A percentile compares a stretch with the other conserved stretches of the same genome.
phyloP scores from a whole-genome alignment of 1,140 invertebrate genomes.

The Xylocopa sonorina region DNA sequence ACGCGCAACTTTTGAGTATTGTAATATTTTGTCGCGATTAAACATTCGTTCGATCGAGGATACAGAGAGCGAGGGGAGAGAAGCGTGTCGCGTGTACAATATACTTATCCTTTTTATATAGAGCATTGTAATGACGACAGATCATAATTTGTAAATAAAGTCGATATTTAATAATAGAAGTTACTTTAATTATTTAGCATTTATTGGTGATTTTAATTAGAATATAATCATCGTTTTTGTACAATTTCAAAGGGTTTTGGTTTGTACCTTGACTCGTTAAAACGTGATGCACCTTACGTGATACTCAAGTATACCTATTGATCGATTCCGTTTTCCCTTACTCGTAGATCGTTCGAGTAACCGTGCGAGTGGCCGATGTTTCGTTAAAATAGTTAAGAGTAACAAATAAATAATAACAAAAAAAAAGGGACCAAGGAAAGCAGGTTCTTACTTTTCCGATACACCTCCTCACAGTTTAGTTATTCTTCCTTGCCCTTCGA shows the following conservation, averaged over 20 bases:
- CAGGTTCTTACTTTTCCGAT: conserved; percentile 57
- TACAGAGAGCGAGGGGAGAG: conserved; percentile 51
- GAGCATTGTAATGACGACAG: conserved; percentile 61
- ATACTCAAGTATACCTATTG: conserved; percentile 40
- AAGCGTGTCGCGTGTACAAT: conserved; percentile 64
- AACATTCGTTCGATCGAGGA: conserved; percentile 30
- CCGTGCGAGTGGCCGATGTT: conserved; percentile 11
- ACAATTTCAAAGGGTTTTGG: conserved; percentile 58
- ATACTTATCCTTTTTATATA: conserved; percentile 64
- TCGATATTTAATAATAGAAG: conserved; percentile 75
- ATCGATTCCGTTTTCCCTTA: neutral
- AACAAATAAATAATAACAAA: conserved; percentile 80
- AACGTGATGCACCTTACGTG: conserved; percentile 31
- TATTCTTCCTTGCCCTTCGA: conserved; percentile 30
- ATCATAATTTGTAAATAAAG: conserved; percentile 78
- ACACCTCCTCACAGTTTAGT: conserved; percentile 13
- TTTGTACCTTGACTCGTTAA: conserved; percentile 50
- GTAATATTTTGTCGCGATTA: conserved; percentile 27
- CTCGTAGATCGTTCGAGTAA: neutral
- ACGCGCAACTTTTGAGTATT: conserved; percentile 35
- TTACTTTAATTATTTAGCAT: conserved; percentile 48
- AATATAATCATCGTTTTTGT: conserved; percentile 63
- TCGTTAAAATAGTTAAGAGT: conserved; percentile 70
- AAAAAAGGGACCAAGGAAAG: conserved; percentile 73
- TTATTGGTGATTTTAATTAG: conserved; percentile 65